Evolutionary conservation across 2,797 vertebrate genomes (phyloP).

Genomic region (Phataginus tricuspis): DNA sequence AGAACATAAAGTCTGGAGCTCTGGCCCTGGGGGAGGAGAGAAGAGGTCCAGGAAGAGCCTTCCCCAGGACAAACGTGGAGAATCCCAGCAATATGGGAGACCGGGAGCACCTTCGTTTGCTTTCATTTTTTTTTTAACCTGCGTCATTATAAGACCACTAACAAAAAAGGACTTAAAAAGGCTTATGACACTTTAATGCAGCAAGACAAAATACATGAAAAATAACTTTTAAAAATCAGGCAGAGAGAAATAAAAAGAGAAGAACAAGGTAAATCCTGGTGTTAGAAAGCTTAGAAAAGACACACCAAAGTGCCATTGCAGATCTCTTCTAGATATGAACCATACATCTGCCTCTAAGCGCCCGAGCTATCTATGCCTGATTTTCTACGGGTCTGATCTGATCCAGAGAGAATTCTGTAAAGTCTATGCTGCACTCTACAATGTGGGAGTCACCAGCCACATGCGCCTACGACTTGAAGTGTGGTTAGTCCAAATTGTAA

Average conservation of each 20-base stretch:
- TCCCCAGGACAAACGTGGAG: not conserved
- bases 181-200: not conserved
- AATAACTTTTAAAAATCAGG: not conserved
- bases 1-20: not conserved
- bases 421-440: not conserved
- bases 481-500: not conserved
- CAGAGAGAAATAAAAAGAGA: not conserved
- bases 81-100: not conserved
- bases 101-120: not conserved
- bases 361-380: not conserved
- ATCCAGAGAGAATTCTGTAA: not conserved
- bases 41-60: not conserved
- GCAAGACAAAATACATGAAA: not conserved
- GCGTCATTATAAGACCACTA: not conserved
- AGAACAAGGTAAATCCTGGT: not conserved
- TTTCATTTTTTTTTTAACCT: not conserved
- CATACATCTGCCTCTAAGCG: not conserved
- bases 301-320: not conserved
- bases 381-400: not conserved
- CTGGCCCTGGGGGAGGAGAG: accelerated
- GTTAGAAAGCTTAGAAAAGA: not conserved
- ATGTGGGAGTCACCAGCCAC: not conserved
- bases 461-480: not conserved
- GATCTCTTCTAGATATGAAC: not conserved
- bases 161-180: not conserved